Evolutionary conservation across 2,113 vertebrate genomes (phyloP), one percentile per base, ranked within the genome.

Genomic region (Myrmecophaga tridactyla): DNA sequence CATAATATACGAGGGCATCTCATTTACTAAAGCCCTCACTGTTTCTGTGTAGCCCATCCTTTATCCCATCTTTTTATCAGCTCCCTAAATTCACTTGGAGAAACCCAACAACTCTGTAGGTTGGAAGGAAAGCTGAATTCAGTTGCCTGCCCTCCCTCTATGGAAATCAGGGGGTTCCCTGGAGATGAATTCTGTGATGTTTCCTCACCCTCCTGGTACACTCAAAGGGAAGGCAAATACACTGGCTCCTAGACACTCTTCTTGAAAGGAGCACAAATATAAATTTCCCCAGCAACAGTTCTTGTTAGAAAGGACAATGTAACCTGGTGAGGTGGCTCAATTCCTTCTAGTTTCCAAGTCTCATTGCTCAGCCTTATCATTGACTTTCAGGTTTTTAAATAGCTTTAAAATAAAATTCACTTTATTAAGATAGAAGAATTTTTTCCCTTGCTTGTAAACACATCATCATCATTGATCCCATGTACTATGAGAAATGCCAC

Each of bases 211-310:
- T 84, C 1, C 48, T 36, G 27, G 41, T 39, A 63, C n/a, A 36
- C 9, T 13, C 4, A 65, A 65, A 43, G 29, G 0, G 6, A 78
- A 90, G 15, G 6, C 31, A 56, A 10, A 34, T n/a, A 53, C 36
- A 39, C 20, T 20, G 3, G 6, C 27, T 12, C 39, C 43, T 25
- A 0, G 15, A n/a, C 1, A 0, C 39, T 3, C 0, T 27, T 43
- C 36, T 27, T 15, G 1, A 75, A 10, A 87, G 8, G 9, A 48
- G 18, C 3, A 1, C 39, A 6, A 39, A n/a, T 12, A 60, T 23
- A 58, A 29, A 6, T 69, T 51, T n/a, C 58, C 20, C 39, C 17
- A 75, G 58, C 18, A 84, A 25, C 46, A n/a, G n/a, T n/a, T n/a
- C n/a, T n/a, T n/a, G n/a, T n/a, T n/a, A n/a, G n/a, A n/a, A n/a